Conservation (phyloP, 2,888 invertebrate species). For the Acholoe squamosa region DNA sequence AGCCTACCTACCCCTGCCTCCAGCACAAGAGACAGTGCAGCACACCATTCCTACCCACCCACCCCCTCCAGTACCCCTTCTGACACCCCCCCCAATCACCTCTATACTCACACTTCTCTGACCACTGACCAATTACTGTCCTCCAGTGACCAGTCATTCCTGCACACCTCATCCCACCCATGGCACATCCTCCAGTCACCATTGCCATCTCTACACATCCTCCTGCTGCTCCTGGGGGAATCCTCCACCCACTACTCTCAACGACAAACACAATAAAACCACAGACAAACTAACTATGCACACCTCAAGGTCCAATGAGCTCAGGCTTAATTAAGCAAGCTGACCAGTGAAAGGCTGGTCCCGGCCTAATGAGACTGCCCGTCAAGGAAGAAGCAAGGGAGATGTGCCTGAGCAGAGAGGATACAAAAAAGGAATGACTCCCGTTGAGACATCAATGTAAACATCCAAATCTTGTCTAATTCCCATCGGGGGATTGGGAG, state of each 20-base stretch:
- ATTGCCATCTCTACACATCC: not conserved
- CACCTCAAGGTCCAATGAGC: constrained; percentile 33
- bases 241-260: constrained; percentile 10
- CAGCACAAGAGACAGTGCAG: no score
- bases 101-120: not conserved
- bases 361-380: constrained; percentile 27
- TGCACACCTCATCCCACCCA: not conserved
- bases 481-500: not conserved
- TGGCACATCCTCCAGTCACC: not conserved
- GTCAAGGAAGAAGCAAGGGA: not conserved
- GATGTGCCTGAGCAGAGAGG: no score
- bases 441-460: constrained; percentile 3
- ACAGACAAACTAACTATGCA: not conserved
- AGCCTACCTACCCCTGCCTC: no score
- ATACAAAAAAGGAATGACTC: no score
- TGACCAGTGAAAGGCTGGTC: constrained; percentile 2
- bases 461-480: not conserved
- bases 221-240: not conserved
- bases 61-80: no score
- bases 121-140: constrained; percentile 36
- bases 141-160: constrained; percentile 25
- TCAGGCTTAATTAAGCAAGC: constrained; percentile 43
- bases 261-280: constrained; percentile 28
- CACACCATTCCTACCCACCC: not conserved
- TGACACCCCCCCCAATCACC: not conserved